Conservation (phyloP, 2,797 vertebrate species). For the Lemur catta region DNA sequence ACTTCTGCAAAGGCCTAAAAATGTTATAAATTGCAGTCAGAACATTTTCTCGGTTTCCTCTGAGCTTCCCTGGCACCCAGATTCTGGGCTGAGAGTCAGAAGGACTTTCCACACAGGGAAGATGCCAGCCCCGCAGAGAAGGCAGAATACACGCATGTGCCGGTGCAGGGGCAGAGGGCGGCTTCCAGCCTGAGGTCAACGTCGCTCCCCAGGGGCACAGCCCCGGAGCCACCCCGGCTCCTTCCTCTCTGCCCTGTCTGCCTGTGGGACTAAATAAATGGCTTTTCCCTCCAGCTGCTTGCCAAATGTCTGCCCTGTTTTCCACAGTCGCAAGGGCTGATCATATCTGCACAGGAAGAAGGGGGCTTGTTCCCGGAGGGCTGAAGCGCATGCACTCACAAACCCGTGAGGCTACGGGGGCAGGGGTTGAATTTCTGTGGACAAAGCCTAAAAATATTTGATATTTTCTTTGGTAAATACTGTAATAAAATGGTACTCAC, state of each 20-base stretch:
- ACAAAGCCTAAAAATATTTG: slow-evolving; percentile 31
- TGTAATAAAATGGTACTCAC: slow-evolving; percentile 16
- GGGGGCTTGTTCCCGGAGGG: background rate
- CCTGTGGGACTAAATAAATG: background rate
- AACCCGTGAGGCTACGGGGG: background rate
- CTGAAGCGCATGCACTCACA: background rate
- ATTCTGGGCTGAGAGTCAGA: background rate
- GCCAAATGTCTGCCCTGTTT: slow-evolving; percentile 48
- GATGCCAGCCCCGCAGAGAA: background rate
- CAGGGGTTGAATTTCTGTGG: slow-evolving; percentile 15
- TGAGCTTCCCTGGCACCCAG: background rate
- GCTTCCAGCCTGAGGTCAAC: background rate
- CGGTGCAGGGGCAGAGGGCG: background rate
- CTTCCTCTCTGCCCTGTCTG: background rate
- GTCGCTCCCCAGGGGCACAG: background rate
- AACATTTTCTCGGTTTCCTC: background rate
- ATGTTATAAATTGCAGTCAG: no score
- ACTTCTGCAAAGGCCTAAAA: background rate
- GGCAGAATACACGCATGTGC: background rate
- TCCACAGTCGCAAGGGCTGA: background rate
- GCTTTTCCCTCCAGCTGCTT: background rate
- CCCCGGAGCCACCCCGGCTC: background rate
- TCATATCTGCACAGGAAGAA: slow-evolving; percentile 49
- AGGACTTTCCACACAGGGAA: background rate
- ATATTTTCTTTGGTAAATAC: slow-evolving; percentile 61